Evolutionary conservation across 2,888 invertebrate species (phyloP), one percentile per base, ranked within the genome.

Genomic region (Torymus aiolomorphi): DNA sequence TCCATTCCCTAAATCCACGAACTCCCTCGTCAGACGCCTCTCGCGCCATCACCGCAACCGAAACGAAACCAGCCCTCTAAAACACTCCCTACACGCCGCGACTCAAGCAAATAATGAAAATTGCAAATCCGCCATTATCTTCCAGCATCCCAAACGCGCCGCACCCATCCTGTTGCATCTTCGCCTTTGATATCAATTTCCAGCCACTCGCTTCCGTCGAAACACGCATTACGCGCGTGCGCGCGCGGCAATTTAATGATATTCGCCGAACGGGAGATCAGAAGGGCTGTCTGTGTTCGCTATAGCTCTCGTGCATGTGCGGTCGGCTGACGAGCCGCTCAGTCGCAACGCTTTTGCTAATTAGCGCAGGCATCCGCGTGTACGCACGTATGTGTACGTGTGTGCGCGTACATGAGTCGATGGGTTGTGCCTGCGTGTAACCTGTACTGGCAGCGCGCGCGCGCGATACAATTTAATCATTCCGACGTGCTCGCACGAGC

Each of bases 111-210:
- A 42, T 42, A 42, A 42, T 42, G 42, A 42, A 42, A 42, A 42
- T 42, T 42, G 5, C 42, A 42, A 42, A 42, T 42, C 42, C 42
- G 42, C 42, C 42, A 42, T 42, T 42, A 42, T 42, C 42, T 42
- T 10, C 8, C 42, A 8, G 1, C 42, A 42, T 5, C 42, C 8
- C 8, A 42, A 42, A 5, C 42, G 42, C 42, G 42, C 8, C 42
- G 42, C 8, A 8, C 42, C 42, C 42, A 8, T 8, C 42, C 42
- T 42, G 42, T 67, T 63, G 72, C 82, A 78, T 82, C 78, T 62
- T 63, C 78, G 76, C 42, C 42, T 42, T 42, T 74, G 78, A 83
- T 84, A 83, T 83, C 83, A 84, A 83, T 83, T 84, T 83, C 81
- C 80, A 76, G 76, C 56, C 12, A 42, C 56, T 20, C 51, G 24